A percentile compares a stretch with the other conserved stretches of the same genome.
Evolutionary conservation across 64 coral and sea anemone genomes (phyloP).

Genomic region (Pachyseris speciosa): DNA sequence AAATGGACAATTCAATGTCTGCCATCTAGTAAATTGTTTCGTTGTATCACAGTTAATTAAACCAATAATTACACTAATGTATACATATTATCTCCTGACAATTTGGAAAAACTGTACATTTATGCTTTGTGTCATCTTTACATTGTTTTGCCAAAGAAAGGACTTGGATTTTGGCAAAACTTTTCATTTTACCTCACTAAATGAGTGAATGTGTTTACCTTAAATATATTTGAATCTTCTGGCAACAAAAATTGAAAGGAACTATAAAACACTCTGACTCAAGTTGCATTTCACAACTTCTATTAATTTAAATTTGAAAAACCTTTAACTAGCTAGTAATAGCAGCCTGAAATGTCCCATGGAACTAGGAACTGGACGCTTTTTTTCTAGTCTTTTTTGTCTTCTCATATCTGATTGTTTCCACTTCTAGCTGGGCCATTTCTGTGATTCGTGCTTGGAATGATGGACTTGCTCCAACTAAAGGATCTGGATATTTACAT

Average conservation of each 20-base stretch:
- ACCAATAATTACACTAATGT: too few species aligned
- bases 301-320: not conserved
- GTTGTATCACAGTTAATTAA: too few species aligned
- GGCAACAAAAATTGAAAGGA: not conserved
- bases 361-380: conserved; percentile 59
- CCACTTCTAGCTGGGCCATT: conserved; percentile 88
- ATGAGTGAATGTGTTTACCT: not conserved
- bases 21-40: too few species aligned
- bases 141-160: too few species aligned
- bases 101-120: too few species aligned
- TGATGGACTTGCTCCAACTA: conserved; percentile 70
- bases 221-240: not conserved
- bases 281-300: not conserved
- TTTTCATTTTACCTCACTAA: not conserved
- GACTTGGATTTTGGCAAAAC: too few species aligned
- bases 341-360: not conserved
- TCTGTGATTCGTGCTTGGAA: conserved; percentile 88
- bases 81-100: too few species aligned
- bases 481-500: conserved; percentile 82
- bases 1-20: too few species aligned
- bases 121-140: too few species aligned
- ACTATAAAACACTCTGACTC: not conserved
- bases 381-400: conserved; percentile 89
- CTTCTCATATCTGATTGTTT: conserved; percentile 93
- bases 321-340: conserved; percentile 8